phyloP scores from a whole-genome alignment of 2,888 invertebrate genomes.

The Leucoma salicis region DNA sequence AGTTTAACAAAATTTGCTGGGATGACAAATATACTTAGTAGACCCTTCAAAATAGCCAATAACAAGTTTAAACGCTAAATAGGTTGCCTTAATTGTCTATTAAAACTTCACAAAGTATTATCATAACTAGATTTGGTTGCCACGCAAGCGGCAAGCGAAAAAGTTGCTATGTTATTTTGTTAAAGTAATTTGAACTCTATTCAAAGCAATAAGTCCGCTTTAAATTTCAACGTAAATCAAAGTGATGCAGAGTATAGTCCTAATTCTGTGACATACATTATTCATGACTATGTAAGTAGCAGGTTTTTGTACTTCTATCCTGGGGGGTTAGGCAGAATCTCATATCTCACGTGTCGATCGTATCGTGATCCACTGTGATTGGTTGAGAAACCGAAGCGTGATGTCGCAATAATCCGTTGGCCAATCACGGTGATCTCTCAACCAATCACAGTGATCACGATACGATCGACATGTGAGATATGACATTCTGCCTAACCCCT shows the following conservation, averaged over 20 bases:
- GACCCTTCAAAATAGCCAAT: not conserved
- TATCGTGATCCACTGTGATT: too few relatives aligned
- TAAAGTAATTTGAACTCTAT: constrained; percentile 5
- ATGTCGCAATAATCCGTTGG: too few relatives aligned
- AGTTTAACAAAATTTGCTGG: too few relatives aligned
- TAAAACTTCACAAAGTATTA: not conserved
- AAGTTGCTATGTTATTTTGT: not conserved
- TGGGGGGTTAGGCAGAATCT: too few relatives aligned
- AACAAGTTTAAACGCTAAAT: not conserved
- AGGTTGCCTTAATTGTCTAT: not conserved
- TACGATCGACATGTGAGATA: too few relatives aligned
- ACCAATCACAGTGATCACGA: too few relatives aligned
- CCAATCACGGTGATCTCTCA: too few relatives aligned
- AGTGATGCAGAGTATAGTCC: constrained; percentile 17
- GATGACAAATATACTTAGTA: too few relatives aligned
- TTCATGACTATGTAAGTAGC: constrained; percentile 29
- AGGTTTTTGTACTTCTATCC: too few relatives aligned
- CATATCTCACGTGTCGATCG: too few relatives aligned
- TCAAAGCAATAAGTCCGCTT: constrained; percentile 7
- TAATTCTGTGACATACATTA: constrained; percentile 32
- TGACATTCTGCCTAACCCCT: too few relatives aligned
- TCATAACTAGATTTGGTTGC: not conserved
- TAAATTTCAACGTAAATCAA: constrained; percentile 29
- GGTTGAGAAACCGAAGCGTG: too few relatives aligned
- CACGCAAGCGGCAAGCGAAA: not conserved